phyloP scores from a whole-genome alignment of 2,888 invertebrate species.

The Caenorhabditis japonica region DNA sequence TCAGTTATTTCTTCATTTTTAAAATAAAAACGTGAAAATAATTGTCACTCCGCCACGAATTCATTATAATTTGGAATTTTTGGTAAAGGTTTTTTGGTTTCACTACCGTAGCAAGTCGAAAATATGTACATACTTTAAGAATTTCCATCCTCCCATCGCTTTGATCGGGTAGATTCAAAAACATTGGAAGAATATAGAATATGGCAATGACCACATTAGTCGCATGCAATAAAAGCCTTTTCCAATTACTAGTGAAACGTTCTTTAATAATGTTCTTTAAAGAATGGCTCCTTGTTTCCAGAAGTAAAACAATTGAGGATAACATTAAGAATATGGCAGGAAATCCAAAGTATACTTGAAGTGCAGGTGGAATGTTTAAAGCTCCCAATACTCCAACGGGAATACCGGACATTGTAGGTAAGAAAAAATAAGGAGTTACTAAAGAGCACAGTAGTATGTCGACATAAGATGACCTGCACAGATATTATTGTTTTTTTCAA shows the following conservation, averaged over 20 bases:
- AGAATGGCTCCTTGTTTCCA: background rate
- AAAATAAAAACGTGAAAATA: no score
- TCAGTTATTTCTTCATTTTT: no score
- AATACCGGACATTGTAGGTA: constrained; percentile 6
- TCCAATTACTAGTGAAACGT: background rate
- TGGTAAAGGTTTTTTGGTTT: no score
- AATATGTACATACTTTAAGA: background rate
- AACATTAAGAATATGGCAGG: background rate
- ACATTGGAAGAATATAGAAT: background rate
- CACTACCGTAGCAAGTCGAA: no score
- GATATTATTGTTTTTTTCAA: no score
- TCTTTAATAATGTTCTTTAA: background rate
- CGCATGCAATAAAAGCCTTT: background rate
- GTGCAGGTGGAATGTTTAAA: background rate
- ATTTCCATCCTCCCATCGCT: background rate
- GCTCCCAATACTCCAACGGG: constrained; percentile 1
- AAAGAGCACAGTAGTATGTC: constrained; percentile 1
- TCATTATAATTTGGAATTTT: no score
- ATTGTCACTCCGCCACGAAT: no score
- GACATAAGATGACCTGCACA: background rate
- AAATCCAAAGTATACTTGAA: constrained; percentile 4
- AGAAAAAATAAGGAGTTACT: constrained; percentile 16
- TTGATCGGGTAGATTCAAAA: background rate
- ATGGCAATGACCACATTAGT: background rate
- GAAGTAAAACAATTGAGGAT: background rate